Base-by-base conservation (phyloP, 1,140 invertebrate genomes). In the Adoxophyes honmai region DNA sequence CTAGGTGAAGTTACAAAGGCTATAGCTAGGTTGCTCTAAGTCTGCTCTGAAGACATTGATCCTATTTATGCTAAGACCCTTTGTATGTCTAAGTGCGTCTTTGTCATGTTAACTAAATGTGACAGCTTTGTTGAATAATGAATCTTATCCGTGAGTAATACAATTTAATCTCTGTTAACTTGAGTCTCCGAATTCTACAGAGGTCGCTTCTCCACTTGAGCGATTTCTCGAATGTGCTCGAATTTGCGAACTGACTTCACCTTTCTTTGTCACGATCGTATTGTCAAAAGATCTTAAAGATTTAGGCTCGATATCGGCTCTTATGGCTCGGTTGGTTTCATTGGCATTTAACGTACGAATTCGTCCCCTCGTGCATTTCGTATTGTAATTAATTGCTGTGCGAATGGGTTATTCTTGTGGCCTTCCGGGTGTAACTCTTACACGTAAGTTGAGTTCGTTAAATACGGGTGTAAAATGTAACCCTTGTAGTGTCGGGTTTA, bases 231-330 rank as follows among this genome's bases (percentile, higher is more conserved):
- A 48, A 48, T 48, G 42, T 48, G 21, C 42, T 48, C 21, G 42
- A 48, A 33, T 48, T 48, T 18, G 18, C 42, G 18, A 3, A 48
- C 21, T 33, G 21, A 48, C 42, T 48, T 48, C 21, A 48, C 42
- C 42, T 48, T 48, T 48, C 42, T 48, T 48, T 48, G 42, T 48
- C 21, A 48, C 42, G 21, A 48, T 48, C 42, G 42, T 48, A 21
- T 48, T 48, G 42, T 48, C 42, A 48, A 48, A 48, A 48, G 42
- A 48, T 48, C 42, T 48, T 13, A 48, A 4, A 48, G 42, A 48
- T 48, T 48, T 33, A 0, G 11, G 42, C 10, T 48, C 21, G 21
- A 13, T 48, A 14, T 48, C 21, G 6, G 42, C n/a, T 48, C 21
- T 48, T 48, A 18, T 28, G n/a, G 42, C 11, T 48, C 42, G 42